These are phyloP conservation scores for Ramphastos sulfuratus DNA, from an alignment of 2,113 vertebrate species.

Conservation along the genomic window DNA sequence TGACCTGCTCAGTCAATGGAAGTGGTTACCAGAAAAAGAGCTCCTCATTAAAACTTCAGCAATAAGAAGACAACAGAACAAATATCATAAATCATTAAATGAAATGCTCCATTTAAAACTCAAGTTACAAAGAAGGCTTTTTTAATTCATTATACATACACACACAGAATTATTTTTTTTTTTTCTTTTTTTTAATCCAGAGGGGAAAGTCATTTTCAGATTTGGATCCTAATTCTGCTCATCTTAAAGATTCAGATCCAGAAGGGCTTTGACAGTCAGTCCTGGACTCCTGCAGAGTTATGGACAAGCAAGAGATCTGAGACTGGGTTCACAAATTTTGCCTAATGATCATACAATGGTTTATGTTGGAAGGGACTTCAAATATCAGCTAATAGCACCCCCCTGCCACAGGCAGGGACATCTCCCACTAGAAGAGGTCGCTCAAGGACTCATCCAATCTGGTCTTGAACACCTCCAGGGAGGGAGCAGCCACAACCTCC, in stretches of 20 bases:
- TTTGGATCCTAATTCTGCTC: neutral
- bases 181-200: neutral
- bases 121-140: neutral
- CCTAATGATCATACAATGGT: no score
- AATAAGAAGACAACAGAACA: neutral
- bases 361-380: no score
- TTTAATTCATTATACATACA: neutral
- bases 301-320: neutral
- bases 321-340: neutral
- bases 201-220: neutral
- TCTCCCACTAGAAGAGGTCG: no score
- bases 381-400: no score
- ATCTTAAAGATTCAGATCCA: neutral
- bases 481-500: no score
- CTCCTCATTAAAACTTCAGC: neutral
- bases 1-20: neutral
- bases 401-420: no score
- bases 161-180: no score
- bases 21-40: neutral
- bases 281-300: accelerated
- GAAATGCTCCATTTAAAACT: neutral
- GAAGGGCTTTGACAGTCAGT: neutral
- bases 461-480: no score
- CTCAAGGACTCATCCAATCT: no score
- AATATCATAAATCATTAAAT: neutral